Percentiles rank a stretch among this genome's conserved stretches.
These are phyloP conservation scores for Poeciliopsis presidionis DNA, from an alignment of 2,797 vertebrate genomes.

Conservation along the genomic window DNA sequence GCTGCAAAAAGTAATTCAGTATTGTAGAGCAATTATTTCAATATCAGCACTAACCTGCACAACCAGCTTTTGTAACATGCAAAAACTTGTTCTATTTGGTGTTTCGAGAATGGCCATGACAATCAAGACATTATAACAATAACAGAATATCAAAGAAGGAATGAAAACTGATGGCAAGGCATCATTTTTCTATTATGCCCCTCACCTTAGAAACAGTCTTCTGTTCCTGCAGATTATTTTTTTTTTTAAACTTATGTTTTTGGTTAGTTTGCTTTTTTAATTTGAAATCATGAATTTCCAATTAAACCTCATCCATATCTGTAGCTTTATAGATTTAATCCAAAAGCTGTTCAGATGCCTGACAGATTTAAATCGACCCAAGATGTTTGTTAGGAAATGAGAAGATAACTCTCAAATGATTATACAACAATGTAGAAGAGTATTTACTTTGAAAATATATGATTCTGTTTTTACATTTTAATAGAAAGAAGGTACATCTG, in stretches of 20 bases:
- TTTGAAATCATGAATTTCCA: neutral
- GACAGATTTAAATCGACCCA: neutral
- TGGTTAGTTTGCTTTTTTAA: neutral
- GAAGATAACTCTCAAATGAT: neutral
- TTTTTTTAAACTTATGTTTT: neutral
- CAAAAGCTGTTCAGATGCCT: neutral
- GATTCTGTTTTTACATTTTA: neutral
- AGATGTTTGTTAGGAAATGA: neutral
- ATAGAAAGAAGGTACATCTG: neutral
- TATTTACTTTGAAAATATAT: neutral
- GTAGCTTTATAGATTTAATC: neutral
- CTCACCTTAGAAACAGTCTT: neutral
- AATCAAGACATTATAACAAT: neutral
- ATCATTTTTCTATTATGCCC: neutral
- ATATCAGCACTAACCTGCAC: neutral
- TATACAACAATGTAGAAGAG: neutral
- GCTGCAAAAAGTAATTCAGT: neutral
- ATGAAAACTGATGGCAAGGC: neutral
- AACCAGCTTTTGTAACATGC: slow-evolving; percentile 5
- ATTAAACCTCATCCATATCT: neutral
- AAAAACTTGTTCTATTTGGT: slow-evolving; percentile 14
- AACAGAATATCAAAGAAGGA: neutral
- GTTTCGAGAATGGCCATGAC: neutral
- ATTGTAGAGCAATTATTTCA: neutral
- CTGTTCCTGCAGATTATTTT: neutral